Conservation (phyloP, 2,797 vertebrate genomes). For the Phylloscopus collybita region DNA sequence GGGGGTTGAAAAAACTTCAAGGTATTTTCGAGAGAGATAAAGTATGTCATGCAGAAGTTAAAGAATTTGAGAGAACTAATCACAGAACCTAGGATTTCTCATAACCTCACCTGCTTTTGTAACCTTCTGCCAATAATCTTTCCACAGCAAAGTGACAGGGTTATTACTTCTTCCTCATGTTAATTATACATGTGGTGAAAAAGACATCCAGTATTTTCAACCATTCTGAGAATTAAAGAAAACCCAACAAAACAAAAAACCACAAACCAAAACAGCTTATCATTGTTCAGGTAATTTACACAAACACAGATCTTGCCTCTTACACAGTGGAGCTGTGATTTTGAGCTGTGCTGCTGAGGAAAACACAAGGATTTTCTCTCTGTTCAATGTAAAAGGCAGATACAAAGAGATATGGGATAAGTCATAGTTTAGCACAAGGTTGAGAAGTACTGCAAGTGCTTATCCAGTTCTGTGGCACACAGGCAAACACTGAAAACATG, state of each 20-base stretch:
- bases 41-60: neutral
- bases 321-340: neutral
- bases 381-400: slow-evolving; percentile 10
- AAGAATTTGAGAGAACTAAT: neutral
- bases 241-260: neutral
- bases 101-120: neutral
- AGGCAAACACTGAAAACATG: neutral
- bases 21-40: neutral
- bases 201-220: neutral
- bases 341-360: neutral
- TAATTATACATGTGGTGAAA: neutral
- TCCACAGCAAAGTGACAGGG: neutral
- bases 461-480: neutral
- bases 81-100: neutral
- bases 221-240: neutral
- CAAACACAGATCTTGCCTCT: neutral
- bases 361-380: neutral
- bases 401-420: neutral
- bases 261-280: neutral
- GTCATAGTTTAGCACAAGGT: neutral
- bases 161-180: neutral
- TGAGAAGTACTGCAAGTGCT: neutral
- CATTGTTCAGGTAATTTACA: neutral
- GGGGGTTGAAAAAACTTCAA: neutral
- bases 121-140: neutral